Percentiles rank a stretch among this genome's conserved stretches.
Evolutionary conservation across 2,888 invertebrate genomes (phyloP).

Genomic region (Lamellibrachia satsuma): DNA sequence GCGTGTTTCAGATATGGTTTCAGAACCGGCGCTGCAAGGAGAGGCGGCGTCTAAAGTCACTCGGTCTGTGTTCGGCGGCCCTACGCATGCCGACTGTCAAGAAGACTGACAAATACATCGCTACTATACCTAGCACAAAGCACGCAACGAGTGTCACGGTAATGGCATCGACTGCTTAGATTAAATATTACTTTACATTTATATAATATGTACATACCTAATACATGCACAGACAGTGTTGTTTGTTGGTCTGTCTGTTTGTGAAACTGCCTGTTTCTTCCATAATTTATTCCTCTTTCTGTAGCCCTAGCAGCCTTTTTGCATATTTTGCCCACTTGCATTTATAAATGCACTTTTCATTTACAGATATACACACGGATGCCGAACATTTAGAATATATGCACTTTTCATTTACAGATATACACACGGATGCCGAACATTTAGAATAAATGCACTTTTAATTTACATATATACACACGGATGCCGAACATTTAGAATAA

Average conservation of each 20-base stretch:
- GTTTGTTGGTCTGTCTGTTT: background rate
- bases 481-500: no score
- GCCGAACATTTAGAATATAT: no score
- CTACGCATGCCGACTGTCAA: background rate
- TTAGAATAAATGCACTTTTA: no score
- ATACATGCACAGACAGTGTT: background rate
- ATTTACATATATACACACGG: no score
- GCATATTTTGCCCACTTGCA: no score
- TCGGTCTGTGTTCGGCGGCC: background rate
- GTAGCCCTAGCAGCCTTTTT: no score
- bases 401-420: no score
- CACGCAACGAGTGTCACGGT: background rate
- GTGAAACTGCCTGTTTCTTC: background rate
- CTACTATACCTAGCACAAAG: background rate
- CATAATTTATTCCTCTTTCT: background rate
- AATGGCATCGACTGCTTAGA: background rate
- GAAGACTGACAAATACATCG: background rate
- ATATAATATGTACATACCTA: background rate
- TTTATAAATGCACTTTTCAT: no score
- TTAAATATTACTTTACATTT: background rate
- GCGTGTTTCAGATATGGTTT: constrained; percentile 2
- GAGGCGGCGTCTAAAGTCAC: background rate
- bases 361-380: no score
- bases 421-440: no score
- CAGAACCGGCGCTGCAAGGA: background rate